phyloP scores from a whole-genome alignment of 2,888 invertebrate genomes.

The Oscheius sp. region DNA sequence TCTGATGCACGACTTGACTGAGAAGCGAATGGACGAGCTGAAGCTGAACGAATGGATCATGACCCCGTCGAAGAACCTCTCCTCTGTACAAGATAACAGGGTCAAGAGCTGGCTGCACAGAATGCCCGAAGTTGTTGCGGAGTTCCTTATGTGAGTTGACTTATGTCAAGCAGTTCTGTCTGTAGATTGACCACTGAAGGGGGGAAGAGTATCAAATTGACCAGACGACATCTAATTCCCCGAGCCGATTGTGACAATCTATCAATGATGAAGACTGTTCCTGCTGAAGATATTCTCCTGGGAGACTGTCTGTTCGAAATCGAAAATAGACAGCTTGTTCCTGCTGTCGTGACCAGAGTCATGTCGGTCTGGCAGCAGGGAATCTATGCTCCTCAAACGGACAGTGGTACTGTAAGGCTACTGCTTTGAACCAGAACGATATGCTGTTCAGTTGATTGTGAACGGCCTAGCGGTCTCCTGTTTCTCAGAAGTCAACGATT shows the following conservation, averaged over 20 bases:
- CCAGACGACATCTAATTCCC: constrained; percentile 9
- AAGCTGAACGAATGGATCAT: not conserved
- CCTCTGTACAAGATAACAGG: too few relatives aligned
- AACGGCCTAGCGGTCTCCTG: constrained; percentile 2
- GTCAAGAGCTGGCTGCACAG: constrained; percentile 24
- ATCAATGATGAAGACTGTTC: not conserved
- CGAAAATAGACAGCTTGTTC: not conserved
- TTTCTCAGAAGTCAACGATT: constrained; percentile 2
- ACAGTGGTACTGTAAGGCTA: not conserved
- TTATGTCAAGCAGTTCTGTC: not conserved
- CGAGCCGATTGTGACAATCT: not conserved
- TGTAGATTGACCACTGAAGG: not conserved
- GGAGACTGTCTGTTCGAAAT: constrained; percentile 17
- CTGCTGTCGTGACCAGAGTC: not conserved
- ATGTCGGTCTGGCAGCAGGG: not conserved
- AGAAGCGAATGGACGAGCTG: constrained; percentile 27
- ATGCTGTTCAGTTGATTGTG: not conserved
- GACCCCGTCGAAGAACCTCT: not conserved
- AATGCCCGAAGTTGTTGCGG: constrained; percentile 5
- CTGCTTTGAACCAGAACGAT: not conserved
- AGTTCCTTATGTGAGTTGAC: constrained; percentile 14
- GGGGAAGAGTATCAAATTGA: constrained; percentile 15
- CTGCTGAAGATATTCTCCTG: not conserved
- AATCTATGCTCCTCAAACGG: constrained; percentile 15
- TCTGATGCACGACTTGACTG: not conserved